phyloP scores from a whole-genome alignment of 2,888 invertebrate genomes.

The Eupithecia exiguata region DNA sequence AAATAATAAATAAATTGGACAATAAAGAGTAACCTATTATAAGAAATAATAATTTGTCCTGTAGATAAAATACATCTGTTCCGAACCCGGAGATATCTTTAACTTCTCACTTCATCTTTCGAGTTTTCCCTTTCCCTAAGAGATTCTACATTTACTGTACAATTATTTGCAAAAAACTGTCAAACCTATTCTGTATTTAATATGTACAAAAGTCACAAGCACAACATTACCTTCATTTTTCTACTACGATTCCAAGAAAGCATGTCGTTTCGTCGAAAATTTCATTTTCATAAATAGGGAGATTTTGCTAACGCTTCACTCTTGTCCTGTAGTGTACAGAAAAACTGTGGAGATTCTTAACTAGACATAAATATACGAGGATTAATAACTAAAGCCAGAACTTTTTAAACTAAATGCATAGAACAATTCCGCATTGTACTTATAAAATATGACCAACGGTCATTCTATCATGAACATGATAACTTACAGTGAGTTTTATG shows the following conservation, averaged over 20 bases:
- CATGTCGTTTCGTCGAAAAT: neutral
- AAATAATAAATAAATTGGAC: slow-evolving; percentile 44
- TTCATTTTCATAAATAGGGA: neutral
- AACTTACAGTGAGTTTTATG: neutral
- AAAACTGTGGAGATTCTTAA: neutral
- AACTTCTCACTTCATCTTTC: neutral
- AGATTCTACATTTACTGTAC: neutral
- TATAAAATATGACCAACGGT: neutral
- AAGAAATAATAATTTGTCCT: neutral
- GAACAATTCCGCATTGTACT: neutral
- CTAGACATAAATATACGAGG: neutral
- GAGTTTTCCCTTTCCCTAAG: neutral
- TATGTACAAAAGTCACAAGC: neutral
- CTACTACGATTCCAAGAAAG: neutral
- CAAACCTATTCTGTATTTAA: neutral
- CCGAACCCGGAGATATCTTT: neutral
- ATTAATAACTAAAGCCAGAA: neutral
- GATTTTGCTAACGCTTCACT: neutral
- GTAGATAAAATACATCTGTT: neutral
- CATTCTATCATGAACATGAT: neutral
- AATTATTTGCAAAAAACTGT: neutral
- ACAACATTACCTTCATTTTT: neutral
- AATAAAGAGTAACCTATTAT: slow-evolving; percentile 29
- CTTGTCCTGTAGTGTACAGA: neutral
- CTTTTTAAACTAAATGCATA: neutral